A percentile compares a stretch with the other conserved stretches of the same genome.
phyloP scores from a whole-genome alignment of 2,797 vertebrate genomes.

The Sebastes glaucus region DNA sequence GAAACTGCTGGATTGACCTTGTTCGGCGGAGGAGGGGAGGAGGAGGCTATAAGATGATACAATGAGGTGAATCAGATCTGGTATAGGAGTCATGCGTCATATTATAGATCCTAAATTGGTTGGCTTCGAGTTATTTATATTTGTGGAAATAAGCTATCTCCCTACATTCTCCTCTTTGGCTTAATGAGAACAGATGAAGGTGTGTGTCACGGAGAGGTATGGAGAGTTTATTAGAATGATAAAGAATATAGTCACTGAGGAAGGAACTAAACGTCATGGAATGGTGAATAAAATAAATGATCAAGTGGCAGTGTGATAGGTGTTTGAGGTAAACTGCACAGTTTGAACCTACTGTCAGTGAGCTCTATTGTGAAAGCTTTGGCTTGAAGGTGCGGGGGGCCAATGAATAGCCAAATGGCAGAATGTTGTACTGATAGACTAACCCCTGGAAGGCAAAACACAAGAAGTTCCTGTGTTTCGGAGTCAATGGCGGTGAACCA shows the following conservation, averaged over 20 bases:
- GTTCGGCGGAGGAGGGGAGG: background rate
- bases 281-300: conserved; percentile 1
- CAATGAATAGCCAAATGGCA: no score
- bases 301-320: background rate
- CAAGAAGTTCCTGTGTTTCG: no score
- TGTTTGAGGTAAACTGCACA: conserved; percentile 5
- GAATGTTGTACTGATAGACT: no score
- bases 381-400: no score
- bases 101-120: conserved; percentile 7
- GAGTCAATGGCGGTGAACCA: no score
- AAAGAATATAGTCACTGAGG: conserved; percentile 10
- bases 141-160: background rate
- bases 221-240: background rate
- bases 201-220: conserved; percentile 5
- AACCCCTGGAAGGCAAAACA: no score
- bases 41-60: background rate
- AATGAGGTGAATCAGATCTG: background rate
- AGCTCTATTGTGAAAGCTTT: background rate
- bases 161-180: background rate
- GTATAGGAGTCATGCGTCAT: background rate
- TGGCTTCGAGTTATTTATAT: conserved; percentile 6
- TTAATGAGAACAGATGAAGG: conserved; percentile 29
- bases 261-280: conserved; percentile 23
- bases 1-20: conserved; percentile 2
- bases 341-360: background rate